These are phyloP conservation scores for Rafetus swinhoei DNA, from an alignment of 2,113 vertebrate genomes.

Conservation along the genomic window DNA sequence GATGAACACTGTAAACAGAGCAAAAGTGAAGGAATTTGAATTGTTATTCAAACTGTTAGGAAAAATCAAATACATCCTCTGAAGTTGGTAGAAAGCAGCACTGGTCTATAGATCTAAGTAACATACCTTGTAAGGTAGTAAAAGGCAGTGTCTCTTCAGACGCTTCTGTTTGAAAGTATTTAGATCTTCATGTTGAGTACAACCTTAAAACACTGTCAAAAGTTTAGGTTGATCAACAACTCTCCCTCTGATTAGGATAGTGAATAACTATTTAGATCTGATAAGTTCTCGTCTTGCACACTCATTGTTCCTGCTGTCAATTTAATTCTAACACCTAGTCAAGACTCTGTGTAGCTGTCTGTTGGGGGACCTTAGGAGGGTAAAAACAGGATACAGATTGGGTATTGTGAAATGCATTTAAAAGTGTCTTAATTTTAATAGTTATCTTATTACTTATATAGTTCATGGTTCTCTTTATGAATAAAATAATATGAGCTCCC, in stretches of 20 bases:
- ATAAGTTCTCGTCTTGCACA: neutral
- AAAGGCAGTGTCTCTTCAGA: neutral
- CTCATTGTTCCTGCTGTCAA: neutral
- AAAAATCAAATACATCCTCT: neutral
- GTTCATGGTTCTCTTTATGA: neutral
- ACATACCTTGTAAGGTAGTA: neutral
- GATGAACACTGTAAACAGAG: neutral
- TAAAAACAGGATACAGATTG: neutral
- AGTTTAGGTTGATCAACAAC: neutral
- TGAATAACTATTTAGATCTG: neutral
- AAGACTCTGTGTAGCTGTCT: neutral
- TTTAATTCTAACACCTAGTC: neutral
- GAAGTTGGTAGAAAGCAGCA: neutral
- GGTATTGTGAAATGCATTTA: neutral
- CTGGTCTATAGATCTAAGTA: neutral
- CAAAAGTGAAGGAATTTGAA: neutral
- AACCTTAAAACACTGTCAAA: neutral
- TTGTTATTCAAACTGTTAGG: neutral
- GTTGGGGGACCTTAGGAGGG: neutral
- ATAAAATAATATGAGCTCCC: neutral
- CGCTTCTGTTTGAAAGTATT: neutral
- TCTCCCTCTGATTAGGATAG: neutral
- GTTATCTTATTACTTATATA: neutral
- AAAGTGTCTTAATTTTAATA: neutral
- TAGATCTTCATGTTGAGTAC: neutral